Evolutionary conservation across 37 sponge, comb jelly and placozoan genomes (phyloP), one percentile per base, ranked within the genome.

Genomic region (Agelas oroides): DNA sequence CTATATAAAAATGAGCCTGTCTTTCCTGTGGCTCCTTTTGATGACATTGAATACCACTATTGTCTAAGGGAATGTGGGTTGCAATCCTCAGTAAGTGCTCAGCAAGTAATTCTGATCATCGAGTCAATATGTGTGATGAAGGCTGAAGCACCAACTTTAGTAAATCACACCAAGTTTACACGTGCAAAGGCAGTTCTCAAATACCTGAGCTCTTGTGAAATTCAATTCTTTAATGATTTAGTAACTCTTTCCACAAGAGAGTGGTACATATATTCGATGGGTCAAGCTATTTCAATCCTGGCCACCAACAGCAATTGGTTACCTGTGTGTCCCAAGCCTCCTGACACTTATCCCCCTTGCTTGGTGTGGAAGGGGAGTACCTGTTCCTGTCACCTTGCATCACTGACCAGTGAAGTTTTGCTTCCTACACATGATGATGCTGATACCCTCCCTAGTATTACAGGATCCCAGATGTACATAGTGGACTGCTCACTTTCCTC

Each of bases 341-440:
- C 90, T 1, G 34, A 0, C 15, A 54, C 55, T 23, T 90, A 90
- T 56, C 85, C 90, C 2, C 12, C 25, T 25, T 55, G 60, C 16
- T 53, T 89, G 33, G 30, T 24, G 37, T 90, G 90, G 90, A 78
- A 73, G 66, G 90, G 90, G 39, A 21, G 17, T 27, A 59, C 46
- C 25, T 69, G 12, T 20, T 67, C 27, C 0, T 86, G 72, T 33
- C 79, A 86, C 62, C 71, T 86, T 53, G 54, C 61, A 19, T 64
- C 79, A 2, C 30, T 71, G 13, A 70, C 19, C 53, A 28, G 17
- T 30, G 25, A 63, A 33, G 35, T 73, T 75, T 27, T 77, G n/a
- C 21, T 63, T 21, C 53, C 25, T 28, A n/a, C 52, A 21, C 1
- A 67, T 46, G 65, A 57, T 38, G 58, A 38, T 5, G 8, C 28